Evolutionary conservation across 2,888 invertebrate species (phyloP).

Genomic region (Zygogramma bicolorata): DNA sequence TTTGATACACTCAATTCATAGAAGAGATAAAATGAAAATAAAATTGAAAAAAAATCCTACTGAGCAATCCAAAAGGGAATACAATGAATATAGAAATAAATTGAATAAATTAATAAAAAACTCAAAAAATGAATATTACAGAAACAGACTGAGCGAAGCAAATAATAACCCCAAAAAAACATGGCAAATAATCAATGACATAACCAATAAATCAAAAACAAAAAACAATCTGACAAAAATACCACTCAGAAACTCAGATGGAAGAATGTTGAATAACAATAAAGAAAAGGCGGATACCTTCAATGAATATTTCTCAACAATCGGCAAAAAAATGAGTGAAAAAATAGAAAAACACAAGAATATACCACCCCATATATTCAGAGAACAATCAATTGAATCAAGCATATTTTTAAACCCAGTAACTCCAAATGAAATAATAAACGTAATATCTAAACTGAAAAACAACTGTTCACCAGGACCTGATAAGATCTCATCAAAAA

Average conservation of each 20-base stretch:
- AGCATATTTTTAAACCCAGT: no score
- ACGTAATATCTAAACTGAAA: no score
- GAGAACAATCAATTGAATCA: not conserved
- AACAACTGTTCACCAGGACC: no score
- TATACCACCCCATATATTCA: not conserved
- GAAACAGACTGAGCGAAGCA: no score
- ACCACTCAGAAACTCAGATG: not conserved
- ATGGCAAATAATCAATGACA: not conserved
- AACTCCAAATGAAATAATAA: no score
- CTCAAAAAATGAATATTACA: no score
- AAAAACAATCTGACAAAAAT: not conserved
- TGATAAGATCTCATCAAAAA: no score
- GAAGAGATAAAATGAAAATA: not conserved
- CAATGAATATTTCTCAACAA: not conserved
- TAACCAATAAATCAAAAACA: not conserved
- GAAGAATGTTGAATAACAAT: not conserved
- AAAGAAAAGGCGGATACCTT: not conserved
- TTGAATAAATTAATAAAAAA: no score
- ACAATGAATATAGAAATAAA: not conserved
- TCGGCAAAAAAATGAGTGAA: not conserved
- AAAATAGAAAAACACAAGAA: not conserved
- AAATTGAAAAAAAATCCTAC: not conserved
- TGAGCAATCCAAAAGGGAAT: not conserved
- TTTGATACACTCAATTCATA: not conserved
- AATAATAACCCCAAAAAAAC: not conserved